Evolutionary conservation across 2,888 invertebrate species (phyloP), one percentile per base, ranked within the genome.

Genomic region (Acrobasis consociella): DNA sequence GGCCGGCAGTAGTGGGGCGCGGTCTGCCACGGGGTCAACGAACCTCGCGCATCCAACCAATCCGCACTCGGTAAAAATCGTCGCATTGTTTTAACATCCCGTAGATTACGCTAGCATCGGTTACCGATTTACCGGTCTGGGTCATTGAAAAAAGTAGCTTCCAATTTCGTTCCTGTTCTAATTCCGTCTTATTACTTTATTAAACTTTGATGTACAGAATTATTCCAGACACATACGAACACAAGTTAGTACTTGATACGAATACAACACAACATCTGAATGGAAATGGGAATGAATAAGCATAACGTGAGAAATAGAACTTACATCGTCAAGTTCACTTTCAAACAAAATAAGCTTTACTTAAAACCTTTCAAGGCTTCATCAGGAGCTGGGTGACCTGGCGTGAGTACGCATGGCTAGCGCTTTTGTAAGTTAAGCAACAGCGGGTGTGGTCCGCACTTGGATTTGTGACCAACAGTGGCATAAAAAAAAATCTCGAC

Each of bases 11-110:
- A 69, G 73, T 74, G 72, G 70, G 72, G 75, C 70, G 75, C 80
- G 75, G 75, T 76, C 72, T 71, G 73, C 70, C 67, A 65, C 69
- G 69, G 77, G 89, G 86, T 90, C 89, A 76, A 84, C 77, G 89
- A 89, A 86, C 88, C 80, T 68, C 82, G 86, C 87, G 82, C 88
- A 89, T 86, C 87, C 86, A 81, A 88, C 86, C 87, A 89, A 88
- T 87, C 88, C 86, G 85, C 89, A 89, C 87, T 88, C 85, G 63
- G 86, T 87, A 87, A 83, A 84, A 80, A 86, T 83, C 85, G 81
- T 85, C 85, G 83, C 82, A 88, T 91, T 90, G 90, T 89, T 89
- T 87, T 81, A 81, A 87, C 87, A 85, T 86, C 77, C 72, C 78
- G 74, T 80, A 72, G 72, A 76, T 74, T 72, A 76, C 68, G 73